Conservation (phyloP, 2,797 vertebrate species). For the Halcyon leucocephala region DNA sequence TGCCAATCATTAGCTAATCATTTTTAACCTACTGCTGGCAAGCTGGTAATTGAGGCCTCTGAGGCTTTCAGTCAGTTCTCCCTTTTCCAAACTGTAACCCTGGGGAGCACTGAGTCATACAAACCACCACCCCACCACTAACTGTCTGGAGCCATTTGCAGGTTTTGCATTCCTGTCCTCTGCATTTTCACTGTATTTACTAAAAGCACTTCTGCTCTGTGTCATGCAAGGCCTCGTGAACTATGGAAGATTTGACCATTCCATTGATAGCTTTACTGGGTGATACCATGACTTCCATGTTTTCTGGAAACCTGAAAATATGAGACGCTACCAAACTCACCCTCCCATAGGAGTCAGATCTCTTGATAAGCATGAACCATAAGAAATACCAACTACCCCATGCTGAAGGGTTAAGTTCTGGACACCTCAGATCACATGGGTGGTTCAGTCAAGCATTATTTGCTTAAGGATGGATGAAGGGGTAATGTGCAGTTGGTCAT, state of each 20-base stretch:
- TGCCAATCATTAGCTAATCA: neutral
- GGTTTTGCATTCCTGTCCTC: neutral
- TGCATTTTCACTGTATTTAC: neutral
- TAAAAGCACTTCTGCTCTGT: neutral
- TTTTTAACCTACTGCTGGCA: neutral
- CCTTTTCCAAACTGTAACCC: neutral
- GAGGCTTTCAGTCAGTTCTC: neutral
- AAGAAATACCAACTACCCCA: neutral
- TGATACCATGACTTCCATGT: neutral
- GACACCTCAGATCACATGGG: rapidly evolving
- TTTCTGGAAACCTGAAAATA: neutral
- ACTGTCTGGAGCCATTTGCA: neutral
- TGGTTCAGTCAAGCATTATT: neutral
- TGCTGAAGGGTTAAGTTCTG: neutral
- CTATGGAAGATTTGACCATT: neutral
- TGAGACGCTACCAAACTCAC: neutral
- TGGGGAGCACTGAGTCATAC: neutral
- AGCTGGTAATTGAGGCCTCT: neutral
- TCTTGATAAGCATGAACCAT: neutral
- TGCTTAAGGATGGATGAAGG: neutral
- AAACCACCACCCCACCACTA: rapidly evolving
- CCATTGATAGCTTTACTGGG: neutral
- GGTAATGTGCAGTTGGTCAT: neutral
- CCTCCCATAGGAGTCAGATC: neutral
- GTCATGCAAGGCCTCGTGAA: neutral